Base-by-base conservation (phyloP, 1,140 invertebrate species). In the Cryptotermes secundus region DNA sequence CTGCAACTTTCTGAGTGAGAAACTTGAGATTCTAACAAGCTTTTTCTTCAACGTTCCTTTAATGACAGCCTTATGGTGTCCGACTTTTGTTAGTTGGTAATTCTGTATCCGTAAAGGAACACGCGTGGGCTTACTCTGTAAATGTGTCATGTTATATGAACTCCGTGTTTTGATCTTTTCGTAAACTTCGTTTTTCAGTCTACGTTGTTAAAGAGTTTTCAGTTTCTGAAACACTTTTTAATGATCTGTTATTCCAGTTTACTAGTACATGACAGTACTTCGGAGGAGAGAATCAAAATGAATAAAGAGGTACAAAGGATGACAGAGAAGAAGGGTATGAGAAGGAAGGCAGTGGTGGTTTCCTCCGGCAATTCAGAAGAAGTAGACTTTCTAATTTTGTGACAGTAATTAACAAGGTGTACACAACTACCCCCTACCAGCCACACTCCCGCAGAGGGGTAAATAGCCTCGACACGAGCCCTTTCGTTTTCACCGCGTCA, bases 311-410 rank as follows among this genome's bases (percentile, higher is more conserved):
- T 72, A 72, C 26, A 72, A 72, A 72, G 59, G 59, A 72, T n/a
- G 59, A 22, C 53, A 26, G 59, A 72, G 38, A 12, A 72, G 12
- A 31, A 72, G 59, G 59, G 26, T 72, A 31, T n/a, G n/a, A 72
- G 26, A 31, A 72, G 59, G 31, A 31, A 72, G 59, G 31, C n/a
- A n/a, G n/a, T n/a, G n/a, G n/a, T n/a, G n/a, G 59, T 72, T 72
- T 72, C 59, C 59, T 72, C 59, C 59, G 26, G 59, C 59, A 72
- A n/a, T 72, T 72, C 14, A 72, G 26, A 72, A 72, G 59, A 72
- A 72, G 59, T 72, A 31, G 59, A 72, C 59, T 72, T 72, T 72
- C 59, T 72, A 72, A 72, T 72, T 72, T 72, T 72, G 59, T 72
- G 59, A 72, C 59, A 72, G 59, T 72, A 72, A 72, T 72, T 72